Evolutionary conservation across 2,888 invertebrate species (phyloP), one percentile per base, ranked within the genome.

Genomic region (Campoletis raptor): DNA sequence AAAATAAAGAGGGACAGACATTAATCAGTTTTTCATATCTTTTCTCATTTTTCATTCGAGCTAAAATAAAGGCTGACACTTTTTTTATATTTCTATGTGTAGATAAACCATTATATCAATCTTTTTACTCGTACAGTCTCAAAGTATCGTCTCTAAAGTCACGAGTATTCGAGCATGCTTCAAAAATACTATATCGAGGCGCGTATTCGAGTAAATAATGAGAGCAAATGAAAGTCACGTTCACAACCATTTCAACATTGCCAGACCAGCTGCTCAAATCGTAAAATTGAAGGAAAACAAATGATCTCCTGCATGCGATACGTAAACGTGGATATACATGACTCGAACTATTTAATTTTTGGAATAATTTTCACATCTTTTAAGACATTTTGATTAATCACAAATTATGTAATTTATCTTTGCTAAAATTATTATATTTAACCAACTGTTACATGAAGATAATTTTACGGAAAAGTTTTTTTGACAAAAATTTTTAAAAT

Each of bases 241-340:
- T 12, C 1, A 57, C 24, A 24, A 57, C 3, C 5, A 24, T 57
- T 12, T 24, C 24, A 24, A 24, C 57, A 4, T 24, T 24, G 12
- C 57, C 57, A 57, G 24, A 57, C 57, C 57, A 57, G 24, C 57
- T 57, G 57, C 57, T 57, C 57, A 57, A 57, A 57, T 57, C 10
- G 57, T 24, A 24, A 57, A 12, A 24, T 57, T 57, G 9, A 9
- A 57, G 24, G 24, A 24, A 57, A 57, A 24, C 24, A 57, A 24
- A 57, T 57, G 0, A 57, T 24, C 12, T 3, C 4, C 24, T 21
- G 24, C 12, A 2, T 24, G 57, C 4, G 12, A 10, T 57, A 57
- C 21, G 57, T 12, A 57, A 57, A 12, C 10, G 10, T 57, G 24
- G 24, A 57, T 24, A 57, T 4, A 61, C 30, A n/a, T 61, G 24